phyloP scores from a whole-genome alignment of 2,113 vertebrate genomes.

The Hemichromis elongatus region DNA sequence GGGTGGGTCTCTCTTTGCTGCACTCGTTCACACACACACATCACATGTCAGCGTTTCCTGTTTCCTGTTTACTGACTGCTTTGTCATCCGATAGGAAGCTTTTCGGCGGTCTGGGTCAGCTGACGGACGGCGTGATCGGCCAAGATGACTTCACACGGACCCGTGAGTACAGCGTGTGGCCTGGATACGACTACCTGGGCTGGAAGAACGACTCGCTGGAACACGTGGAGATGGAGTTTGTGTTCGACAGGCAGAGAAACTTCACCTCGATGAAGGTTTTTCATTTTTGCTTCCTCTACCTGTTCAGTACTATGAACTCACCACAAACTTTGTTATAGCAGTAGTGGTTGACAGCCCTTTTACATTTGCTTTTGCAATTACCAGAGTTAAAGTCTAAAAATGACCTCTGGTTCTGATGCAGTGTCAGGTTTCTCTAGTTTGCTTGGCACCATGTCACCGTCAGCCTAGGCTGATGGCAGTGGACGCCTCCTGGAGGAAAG shows the following conservation, averaged over 20 bases:
- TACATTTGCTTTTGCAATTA: background rate
- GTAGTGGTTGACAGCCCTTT: background rate
- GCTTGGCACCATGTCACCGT: rapidly evolving
- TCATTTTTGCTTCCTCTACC: rapidly evolving
- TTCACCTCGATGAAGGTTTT: constrained; percentile 83
- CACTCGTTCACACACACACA: rapidly evolving
- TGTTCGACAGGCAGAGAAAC: constrained; percentile 79
- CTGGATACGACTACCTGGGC: constrained; percentile 82
- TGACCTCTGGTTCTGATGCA: background rate
- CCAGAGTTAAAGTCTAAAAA: background rate
- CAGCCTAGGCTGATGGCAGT: background rate
- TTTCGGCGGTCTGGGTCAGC: constrained; percentile 76
- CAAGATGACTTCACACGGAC: constrained; percentile 76
- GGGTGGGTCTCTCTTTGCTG: constrained; percentile 52
- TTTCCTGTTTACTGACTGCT: background rate
- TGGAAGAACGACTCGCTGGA: constrained; percentile 79
- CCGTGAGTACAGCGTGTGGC: constrained; percentile 74
- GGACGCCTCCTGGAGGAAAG: background rate
- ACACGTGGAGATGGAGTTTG: constrained; percentile 79
- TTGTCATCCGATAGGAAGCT: constrained; percentile 69
- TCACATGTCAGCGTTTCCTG: background rate
- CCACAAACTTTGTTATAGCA: background rate
- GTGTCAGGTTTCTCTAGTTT: background rate
- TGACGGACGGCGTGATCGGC: constrained; percentile 79
- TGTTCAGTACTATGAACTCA: background rate